Base-by-base conservation (phyloP, 2,113 vertebrate genomes). In the Petromus typicus region DNA sequence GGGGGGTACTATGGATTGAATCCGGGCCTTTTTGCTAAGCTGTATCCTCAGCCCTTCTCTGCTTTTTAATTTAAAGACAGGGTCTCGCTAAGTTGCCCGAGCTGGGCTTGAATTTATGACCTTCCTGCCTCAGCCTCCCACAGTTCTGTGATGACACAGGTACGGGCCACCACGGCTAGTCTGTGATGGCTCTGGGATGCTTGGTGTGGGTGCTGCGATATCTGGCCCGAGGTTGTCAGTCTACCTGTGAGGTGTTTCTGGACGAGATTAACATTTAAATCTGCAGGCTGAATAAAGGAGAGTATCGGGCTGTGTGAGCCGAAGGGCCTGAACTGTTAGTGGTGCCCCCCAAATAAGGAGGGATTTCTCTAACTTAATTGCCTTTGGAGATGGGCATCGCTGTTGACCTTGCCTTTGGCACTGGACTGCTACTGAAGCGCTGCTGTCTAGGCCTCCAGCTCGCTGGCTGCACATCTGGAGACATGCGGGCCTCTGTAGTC, bases 211-310 rank as follows among this genome's bases (percentile, higher is more conserved):
- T 64, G 30, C 17, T 18, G 30, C 14, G 30, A 18, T 92, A 23
- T 43, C 40, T 59, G 63, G 34, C 30, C 56, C 79, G 10, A 54
- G 12, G 23, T 48, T 81, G 57, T 66, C 37, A 22, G 45, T 79
- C 20, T 71, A 80, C 67, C 48, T 75, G 22, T 34, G 18, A 73
- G 54, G 25, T 71, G 51, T 86, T 94, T 89, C 93, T 59, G 80
- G 51, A 17, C 34, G 61, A 84, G 48, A 30, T 25, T 59, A 27
- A 69, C 40, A 25, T 64, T 37, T n/a, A 51, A 85, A 40, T 48
- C 0, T 0, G 43, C n/a, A 32, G 48, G 45, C 17, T 27, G 17
- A 51, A 4, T 43, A 25, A 63, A 73, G 40, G 22, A n/a, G n/a
- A n/a, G n/a, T n/a, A n/a, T n/a, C n/a, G 75, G 37, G 54, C 64